A percentile compares a stretch with the other conserved stretches of the same genome.
phyloP scores from a whole-genome alignment of 2,888 invertebrate genomes.

The Eucera pruinosa region DNA sequence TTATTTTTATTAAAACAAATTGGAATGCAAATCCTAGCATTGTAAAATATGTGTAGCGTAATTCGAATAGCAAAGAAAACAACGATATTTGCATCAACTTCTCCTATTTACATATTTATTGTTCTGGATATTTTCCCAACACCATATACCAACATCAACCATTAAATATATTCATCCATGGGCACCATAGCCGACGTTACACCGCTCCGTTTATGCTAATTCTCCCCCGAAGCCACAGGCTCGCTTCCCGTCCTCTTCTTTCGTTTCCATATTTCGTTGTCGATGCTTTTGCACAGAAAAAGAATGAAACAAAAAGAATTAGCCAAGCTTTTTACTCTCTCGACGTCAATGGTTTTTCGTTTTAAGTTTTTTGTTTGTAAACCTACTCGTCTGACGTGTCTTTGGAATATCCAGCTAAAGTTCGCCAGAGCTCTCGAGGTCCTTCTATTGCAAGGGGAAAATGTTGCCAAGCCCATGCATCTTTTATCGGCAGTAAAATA shows the following conservation, averaged over 20 bases:
- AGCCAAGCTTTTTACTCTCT: too few species aligned
- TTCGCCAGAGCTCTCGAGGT: constrained; percentile 79
- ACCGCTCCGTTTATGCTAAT: constrained; percentile 33
- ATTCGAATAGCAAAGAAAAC: not conserved
- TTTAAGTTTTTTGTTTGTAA: not conserved
- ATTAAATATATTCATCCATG: constrained; percentile 33
- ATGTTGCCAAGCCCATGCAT: constrained; percentile 75
- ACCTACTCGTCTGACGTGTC: constrained; percentile 75
- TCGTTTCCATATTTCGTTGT: constrained; percentile 77
- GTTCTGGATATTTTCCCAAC: constrained; percentile 66
- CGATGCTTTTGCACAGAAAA: constrained; percentile 50
- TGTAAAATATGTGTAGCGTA: not conserved
- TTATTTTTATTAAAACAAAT: too few species aligned
- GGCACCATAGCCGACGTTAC: not conserved
- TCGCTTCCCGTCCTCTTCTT: constrained; percentile 71
- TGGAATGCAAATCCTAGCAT: too few species aligned
- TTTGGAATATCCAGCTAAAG: constrained; percentile 77
- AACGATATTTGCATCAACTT: constrained; percentile 5
- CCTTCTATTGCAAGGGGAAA: constrained; percentile 80
- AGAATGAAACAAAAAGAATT: not conserved
- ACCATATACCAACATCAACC: constrained; percentile 56
- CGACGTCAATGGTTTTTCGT: not conserved
- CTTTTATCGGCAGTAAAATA: constrained; percentile 41
- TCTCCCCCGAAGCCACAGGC: constrained; percentile 18
- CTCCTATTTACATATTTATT: constrained; percentile 60